Percentiles rank a stretch among this genome's conserved stretches.
Conservation (phyloP, 2,888 invertebrate genomes). For the Cataglyphis albicans region DNA sequence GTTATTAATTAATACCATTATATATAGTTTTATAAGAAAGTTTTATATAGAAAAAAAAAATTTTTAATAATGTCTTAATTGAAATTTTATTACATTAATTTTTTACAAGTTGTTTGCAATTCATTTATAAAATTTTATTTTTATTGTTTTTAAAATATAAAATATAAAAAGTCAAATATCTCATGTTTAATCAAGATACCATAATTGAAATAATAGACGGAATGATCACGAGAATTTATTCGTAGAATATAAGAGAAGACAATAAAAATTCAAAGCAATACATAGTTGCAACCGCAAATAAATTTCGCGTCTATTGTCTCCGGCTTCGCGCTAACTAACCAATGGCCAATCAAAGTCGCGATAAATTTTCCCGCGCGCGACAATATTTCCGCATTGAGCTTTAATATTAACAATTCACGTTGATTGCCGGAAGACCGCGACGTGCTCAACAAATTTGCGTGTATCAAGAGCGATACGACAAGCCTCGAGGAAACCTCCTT, state of each 20-base stretch:
- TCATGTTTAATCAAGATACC: not conserved
- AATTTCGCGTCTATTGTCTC: conserved; percentile 38
- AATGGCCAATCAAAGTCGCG: conserved; percentile 47
- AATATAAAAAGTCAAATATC: too few species aligned
- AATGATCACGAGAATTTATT: conserved; percentile 30
- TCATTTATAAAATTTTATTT: not conserved
- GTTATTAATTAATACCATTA: not conserved
- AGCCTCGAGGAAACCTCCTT: conserved; percentile 34
- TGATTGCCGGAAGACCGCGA: conserved; percentile 35
- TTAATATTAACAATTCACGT: conserved; percentile 38
- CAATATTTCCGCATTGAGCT: conserved; percentile 36
- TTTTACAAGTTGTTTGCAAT: not conserved
- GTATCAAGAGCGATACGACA: conserved; percentile 45
- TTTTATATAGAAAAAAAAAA: not conserved
- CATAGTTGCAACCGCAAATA: conserved; percentile 38
- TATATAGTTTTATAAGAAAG: not conserved
- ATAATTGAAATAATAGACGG: not conserved
- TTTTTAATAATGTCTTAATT: not conserved
- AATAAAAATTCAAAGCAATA: conserved; percentile 2
- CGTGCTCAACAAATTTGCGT: conserved; percentile 41
- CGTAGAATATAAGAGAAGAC: not conserved
- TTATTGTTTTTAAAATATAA: not conserved
- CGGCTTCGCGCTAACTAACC: conserved; percentile 40
- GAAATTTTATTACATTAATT: not conserved
- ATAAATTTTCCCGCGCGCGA: conserved; percentile 41